Evolutionary conservation across 2,113 vertebrate species (phyloP), one percentile per base, ranked within the genome.

Genomic region (Erythrocebus patas): DNA sequence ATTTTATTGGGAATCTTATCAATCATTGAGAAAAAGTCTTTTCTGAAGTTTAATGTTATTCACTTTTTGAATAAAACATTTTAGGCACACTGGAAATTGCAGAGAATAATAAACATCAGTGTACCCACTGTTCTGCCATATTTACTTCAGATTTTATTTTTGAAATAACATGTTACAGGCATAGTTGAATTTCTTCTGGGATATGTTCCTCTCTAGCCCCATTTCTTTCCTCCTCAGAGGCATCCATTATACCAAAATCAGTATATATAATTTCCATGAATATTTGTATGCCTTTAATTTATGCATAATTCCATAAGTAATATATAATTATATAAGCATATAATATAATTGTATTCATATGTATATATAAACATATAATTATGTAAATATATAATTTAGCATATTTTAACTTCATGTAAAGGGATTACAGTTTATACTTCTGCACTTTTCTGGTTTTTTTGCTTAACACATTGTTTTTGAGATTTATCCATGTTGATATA

Each of bases 141-240:
- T 83, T 94, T 94, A 83, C 32, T 64, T 87, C 45, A 73, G 45
- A 48, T 75, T 90, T 89, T 94, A 50, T 80, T 95, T 88, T 96
- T 91, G 18, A 97, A 88, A 80, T 87, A 76, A 80, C 91, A 78
- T 75, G 38, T 89, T 87, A 73, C 2, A 79, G 61, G 55, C 13
- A 50, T 68, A 35, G 68, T 64, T 55, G 23, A 92, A 13, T 92
- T 68, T 61, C 59, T 79, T 89, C 27, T 82, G 55, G 43, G 78
- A 73, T 93, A 59, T 59, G 10, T 84, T 90, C 43, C 32, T 92
- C 8, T 30, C 48, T 70, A 20, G 61, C 25, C 0, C 11, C 1
- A 6, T 64, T 55, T 85, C 30, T n/a, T 87, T 40, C 83, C n/a
- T 93, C 35, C 35, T 93, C 43, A 90, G 73, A 86, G 66, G 75